Evolutionary conservation across 2,888 invertebrate species (phyloP).

Genomic region (Tupiocoris notatus): DNA sequence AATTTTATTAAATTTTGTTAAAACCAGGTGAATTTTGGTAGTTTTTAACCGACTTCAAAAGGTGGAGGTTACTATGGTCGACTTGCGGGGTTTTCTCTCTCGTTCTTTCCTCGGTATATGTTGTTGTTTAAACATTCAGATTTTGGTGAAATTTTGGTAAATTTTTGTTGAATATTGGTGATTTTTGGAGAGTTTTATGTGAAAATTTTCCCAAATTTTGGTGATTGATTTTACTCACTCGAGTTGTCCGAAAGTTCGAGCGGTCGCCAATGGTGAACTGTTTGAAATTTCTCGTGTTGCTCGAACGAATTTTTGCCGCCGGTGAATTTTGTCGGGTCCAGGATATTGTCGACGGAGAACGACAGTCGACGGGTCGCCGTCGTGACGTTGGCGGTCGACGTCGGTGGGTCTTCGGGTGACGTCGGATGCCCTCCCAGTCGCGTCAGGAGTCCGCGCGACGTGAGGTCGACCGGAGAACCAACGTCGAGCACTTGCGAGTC

Average conservation of each 20-base stretch:
- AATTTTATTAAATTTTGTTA: too few relatives aligned
- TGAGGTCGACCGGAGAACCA: constrained; percentile 55
- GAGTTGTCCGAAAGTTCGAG: constrained; percentile 47
- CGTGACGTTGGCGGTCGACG: constrained; percentile 48
- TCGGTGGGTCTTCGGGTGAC: constrained; percentile 41
- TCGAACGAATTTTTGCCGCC: constrained; percentile 52
- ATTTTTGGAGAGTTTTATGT: too few relatives aligned
- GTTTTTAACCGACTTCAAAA: too few relatives aligned
- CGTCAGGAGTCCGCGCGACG: constrained; percentile 53
- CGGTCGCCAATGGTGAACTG: constrained; percentile 50
- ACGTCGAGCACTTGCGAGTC: constrained; percentile 49
- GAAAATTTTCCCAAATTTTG: background rate
- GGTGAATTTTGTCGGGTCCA: constrained; percentile 88
- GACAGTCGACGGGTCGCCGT: constrained; percentile 59
- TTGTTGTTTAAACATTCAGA: too few relatives aligned
- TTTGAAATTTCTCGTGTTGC: constrained; percentile 18
- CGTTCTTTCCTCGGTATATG: too few relatives aligned
- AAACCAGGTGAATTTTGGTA: too few relatives aligned
- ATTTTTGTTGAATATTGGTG: too few relatives aligned
- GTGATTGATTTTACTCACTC: constrained; percentile 44
- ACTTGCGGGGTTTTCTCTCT: too few relatives aligned
- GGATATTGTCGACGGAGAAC: constrained; percentile 86
- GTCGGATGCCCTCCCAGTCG: constrained; percentile 51
- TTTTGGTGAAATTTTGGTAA: too few relatives aligned
- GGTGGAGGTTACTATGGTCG: too few relatives aligned